Percentiles rank a stretch among this genome's conserved stretches.
These are phyloP conservation scores for Chionis minor DNA, from an alignment of 2,113 vertebrate genomes.

Conservation along the genomic window DNA sequence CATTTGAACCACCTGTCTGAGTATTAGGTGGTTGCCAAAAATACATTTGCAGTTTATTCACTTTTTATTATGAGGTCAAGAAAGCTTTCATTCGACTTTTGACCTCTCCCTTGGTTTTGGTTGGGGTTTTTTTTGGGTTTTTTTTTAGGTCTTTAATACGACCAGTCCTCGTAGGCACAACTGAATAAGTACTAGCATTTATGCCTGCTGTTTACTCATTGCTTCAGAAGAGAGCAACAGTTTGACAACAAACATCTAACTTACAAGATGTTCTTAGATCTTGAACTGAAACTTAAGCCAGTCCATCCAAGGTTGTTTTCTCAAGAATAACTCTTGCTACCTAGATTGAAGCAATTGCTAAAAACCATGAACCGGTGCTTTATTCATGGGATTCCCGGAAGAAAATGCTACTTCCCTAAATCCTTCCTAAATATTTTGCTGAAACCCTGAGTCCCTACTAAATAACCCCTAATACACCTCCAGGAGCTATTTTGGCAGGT, in stretches of 20 bases:
- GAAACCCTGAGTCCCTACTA: background rate
- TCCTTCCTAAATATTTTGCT: background rate
- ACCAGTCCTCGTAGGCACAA: background rate
- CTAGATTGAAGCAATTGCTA: background rate
- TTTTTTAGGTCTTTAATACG: background rate
- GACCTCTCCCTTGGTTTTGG: no score
- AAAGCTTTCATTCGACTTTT: background rate
- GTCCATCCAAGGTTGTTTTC: background rate
- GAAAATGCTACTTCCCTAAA: background rate
- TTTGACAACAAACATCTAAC: background rate
- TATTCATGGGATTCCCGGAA: background rate
- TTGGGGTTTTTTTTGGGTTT: background rate
- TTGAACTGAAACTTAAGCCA: background rate
- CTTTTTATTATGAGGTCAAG: background rate
- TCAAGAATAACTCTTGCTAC: background rate
- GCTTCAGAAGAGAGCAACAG: background rate
- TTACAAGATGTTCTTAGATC: background rate
- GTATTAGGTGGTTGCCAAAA: background rate
- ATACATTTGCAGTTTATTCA: accelerated
- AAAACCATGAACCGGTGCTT: background rate
- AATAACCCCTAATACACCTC: background rate
- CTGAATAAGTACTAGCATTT: background rate
- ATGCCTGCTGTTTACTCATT: background rate
- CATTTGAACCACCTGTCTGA: background rate
- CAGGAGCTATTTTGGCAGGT: background rate